Base-by-base conservation (phyloP, 1,140 invertebrate genomes). In the Aphelenchoides fujianensis region DNA sequence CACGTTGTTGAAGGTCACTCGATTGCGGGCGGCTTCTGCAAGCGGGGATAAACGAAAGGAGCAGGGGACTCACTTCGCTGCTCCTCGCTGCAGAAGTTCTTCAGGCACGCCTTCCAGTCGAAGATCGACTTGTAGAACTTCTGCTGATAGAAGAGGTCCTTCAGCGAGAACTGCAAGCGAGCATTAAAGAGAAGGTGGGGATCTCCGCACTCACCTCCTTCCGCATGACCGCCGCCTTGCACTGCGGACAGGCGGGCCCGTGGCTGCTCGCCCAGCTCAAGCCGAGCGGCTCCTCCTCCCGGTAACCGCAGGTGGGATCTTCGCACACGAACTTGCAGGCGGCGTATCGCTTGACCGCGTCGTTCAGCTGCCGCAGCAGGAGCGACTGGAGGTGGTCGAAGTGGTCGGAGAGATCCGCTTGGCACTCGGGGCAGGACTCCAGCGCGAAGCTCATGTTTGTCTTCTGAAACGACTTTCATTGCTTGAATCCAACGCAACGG, bases 121-220 rank as follows among this genome's bases (percentile, higher is more conserved):
- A 59, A 59, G 34, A 59, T 59, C 5, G 5, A 5, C 23, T 59
- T 19, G 55, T 59, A 59, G 55, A 59, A 59, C 55, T 59, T 59
- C 19, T 59, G 55, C 34, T 59, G 55, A 23, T 59, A 59, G 55
- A 59, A 59, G 19, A 59, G 55, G 55, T 59, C 55, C 5, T 19
- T 5, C 12, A 59, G 55, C 19, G 55, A 59, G 23, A 59, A 59
- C 55, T 59, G 34, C 28, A 59, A 48, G 23, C 41, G 5, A 59
- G 34, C 27, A 7, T 59, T 5, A 23, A 7, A 16, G 23, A 30
- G 5, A 48, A 23, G 7, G 5, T 59, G 12, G 55, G 34, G 5
- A 5, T 5, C 19, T 30, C 7, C 5, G 34, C 7, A 19, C 5
- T 59, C 19, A 59, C 55, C 34, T 59, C 55, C 34, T 59, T 59